A percentile compares a stretch with the other conserved stretches of the same genome.
Conservation (phyloP, 2,888 invertebrate genomes). For the Abrostola tripartita region DNA sequence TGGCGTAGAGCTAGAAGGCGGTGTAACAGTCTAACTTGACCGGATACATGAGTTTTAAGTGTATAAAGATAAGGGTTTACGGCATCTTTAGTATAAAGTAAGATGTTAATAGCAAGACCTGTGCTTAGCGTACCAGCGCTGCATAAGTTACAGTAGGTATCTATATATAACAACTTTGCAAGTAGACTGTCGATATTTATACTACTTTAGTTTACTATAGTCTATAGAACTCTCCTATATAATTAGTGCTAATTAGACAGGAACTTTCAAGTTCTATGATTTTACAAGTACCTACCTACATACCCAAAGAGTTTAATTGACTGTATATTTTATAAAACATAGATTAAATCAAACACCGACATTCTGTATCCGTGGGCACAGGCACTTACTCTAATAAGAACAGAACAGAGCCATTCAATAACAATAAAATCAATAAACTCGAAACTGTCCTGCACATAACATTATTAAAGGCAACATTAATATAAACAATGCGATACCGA, state of each 20-base stretch:
- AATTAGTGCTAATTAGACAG: no score
- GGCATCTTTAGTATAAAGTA: slow-evolving; percentile 5
- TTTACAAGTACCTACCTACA: no score
- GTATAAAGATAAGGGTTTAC: slow-evolving; percentile 14
- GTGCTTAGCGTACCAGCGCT: slow-evolving; percentile 9
- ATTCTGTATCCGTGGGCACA: no score
- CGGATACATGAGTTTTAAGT: slow-evolving; percentile 19
- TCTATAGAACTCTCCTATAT: no score
- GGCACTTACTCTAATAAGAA: background rate
- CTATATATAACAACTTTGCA: no score
- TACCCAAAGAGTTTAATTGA: no score
- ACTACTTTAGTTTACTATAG: no score
- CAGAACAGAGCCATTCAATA: slow-evolving; percentile 10
- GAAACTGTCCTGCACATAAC: slow-evolving; percentile 13
- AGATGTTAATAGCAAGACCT: slow-evolving; percentile 10
- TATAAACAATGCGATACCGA: slow-evolving; percentile 39
- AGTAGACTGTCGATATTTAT: no score
- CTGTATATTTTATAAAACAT: no score
- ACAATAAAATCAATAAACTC: slow-evolving; percentile 36
- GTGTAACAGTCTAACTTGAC: slow-evolving; percentile 12
- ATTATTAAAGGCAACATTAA: slow-evolving; percentile 48
- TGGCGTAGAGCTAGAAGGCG: slow-evolving; percentile 13
- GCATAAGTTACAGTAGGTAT: slow-evolving; percentile 7
- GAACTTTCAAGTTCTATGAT: no score
- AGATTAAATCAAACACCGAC: no score